A percentile compares a stretch with the other conserved stretches of the same genome.
Evolutionary conservation across 92 coral and sea anemone genomes (phyloP).

Genomic region (Phenganax subtilis): DNA sequence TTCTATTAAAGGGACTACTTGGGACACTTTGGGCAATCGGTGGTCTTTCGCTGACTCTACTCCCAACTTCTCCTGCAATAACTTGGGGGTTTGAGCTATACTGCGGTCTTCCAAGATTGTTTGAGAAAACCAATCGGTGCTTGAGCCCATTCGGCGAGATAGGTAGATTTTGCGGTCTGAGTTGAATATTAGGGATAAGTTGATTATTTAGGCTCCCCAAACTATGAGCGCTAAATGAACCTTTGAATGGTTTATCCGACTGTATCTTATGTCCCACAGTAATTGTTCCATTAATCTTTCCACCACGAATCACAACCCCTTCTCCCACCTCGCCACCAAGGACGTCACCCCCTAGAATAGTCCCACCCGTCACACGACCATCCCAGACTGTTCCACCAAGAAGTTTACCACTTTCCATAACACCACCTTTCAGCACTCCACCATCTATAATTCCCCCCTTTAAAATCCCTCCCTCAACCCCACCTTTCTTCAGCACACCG

Average conservation of each 20-base stretch:
- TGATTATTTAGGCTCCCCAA: neutral
- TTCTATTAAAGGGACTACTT: neutral
- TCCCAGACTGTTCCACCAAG: constrained; percentile 87
- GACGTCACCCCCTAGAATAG: constrained; percentile 83
- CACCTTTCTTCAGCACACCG: constrained; percentile 80
- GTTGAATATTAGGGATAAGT: neutral
- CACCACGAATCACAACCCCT: constrained; percentile 78
- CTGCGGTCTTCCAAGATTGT: neutral
- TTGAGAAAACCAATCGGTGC: neutral
- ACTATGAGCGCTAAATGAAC: neutral
- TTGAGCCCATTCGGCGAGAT: neutral
- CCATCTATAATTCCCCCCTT: constrained; percentile 81
- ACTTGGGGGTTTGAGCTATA: neutral
- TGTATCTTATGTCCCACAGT: constrained; percentile 45
- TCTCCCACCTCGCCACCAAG: constrained; percentile 98
- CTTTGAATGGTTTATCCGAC: neutral
- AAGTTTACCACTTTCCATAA: constrained; percentile 85
- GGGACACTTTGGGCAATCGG: neutral
- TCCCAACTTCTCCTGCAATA: constrained; percentile 5
- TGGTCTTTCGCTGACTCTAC: constrained; percentile 2
- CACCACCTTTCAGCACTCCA: constrained; percentile 89
- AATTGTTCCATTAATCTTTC: constrained; percentile 80
- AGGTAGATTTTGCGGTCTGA: neutral
- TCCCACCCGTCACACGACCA: constrained; percentile 92
- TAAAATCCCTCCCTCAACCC: constrained; percentile 88